Evolutionary conservation across 2,113 vertebrate species (phyloP), one percentile per base, ranked within the genome.

Genomic region (Eleginops maclovinus): DNA sequence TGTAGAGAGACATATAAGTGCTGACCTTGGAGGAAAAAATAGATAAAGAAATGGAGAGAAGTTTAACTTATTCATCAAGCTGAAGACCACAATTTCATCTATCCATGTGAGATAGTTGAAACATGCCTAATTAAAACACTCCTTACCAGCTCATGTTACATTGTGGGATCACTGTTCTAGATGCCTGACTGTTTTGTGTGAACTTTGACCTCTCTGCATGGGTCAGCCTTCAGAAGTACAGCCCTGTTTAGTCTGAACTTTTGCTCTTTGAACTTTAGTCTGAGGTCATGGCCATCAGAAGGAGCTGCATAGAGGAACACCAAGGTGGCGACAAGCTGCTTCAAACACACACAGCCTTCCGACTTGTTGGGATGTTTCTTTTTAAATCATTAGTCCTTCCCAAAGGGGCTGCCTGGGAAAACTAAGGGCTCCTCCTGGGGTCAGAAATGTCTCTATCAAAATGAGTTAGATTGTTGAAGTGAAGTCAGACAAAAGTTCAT

Each of bases 231-330:
- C 75, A 82, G 72, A 84, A 60, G 69, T 44, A 59, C 73, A 82
- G 44, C 64, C n/a, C 17, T 86, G 59, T 87, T 88, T 82, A 75
- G 74, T 83, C 82, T 82, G 43, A 77, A 43, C 72, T 22, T 65
- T 28, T 86, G 79, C 69, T 58, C 63, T 79, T 36, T 81, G 67
- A 75, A 77, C 72, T 61, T 50, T 9, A 56, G 26, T 65, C 59
- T 72, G 72, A 53, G 59, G 67, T 81, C 46, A 54, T 22, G 69
- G 22, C 59, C 81, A 67, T 54, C 68, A 79, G 79, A 21, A 70
- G 62, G 70, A 79, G 71, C 47, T 59, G 53, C 53, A 36, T 36
- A 82, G 40, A 70, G 22, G 31, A 83, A 65, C 56, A 36, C 17
- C 70, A 71, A 36, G 26, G 58, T 24, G 68, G 12, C 40, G 50